These are phyloP conservation scores for Lagria hirta DNA, from an alignment of 2,888 invertebrate genomes.

Conservation along the genomic window DNA sequence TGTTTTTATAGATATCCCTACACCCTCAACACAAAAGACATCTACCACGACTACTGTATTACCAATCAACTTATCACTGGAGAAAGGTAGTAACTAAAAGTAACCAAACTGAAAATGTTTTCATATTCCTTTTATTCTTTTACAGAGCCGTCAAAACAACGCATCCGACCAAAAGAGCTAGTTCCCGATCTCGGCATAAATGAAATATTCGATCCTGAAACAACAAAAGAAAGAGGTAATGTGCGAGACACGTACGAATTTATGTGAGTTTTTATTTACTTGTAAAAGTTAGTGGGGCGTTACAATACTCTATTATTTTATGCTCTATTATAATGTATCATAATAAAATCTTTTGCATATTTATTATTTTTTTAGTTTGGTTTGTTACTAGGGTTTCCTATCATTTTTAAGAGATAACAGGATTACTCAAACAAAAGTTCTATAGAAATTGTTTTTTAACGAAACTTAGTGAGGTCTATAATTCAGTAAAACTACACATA, in stretches of 20 bases:
- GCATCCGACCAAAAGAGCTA: conserved; percentile 41
- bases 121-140: conserved; percentile 2
- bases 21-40: conserved; percentile 44
- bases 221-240: conserved; percentile 47
- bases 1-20: conserved; percentile 44
- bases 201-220: conserved; percentile 46
- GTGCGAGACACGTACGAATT: conserved; percentile 24
- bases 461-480: no score
- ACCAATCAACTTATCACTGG: conserved; percentile 33
- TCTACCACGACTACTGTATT: conserved; percentile 38
- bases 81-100: conserved; percentile 36
- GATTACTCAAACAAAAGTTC: no score
- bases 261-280: conserved; percentile 22
- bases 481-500: no score
- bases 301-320: no score
- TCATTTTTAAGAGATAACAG: no score
- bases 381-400: no score
- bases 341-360: no score
- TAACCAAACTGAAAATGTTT: conserved; percentile 1
- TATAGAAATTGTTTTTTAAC: no score
- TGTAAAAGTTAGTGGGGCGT: conserved; percentile 15
- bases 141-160: conserved; percentile 40
- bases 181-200: conserved; percentile 41
- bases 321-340: no score
- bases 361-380: no score